Conservation (phyloP, 1,140 invertebrate species). For the Oreohelix idahoensis region DNA sequence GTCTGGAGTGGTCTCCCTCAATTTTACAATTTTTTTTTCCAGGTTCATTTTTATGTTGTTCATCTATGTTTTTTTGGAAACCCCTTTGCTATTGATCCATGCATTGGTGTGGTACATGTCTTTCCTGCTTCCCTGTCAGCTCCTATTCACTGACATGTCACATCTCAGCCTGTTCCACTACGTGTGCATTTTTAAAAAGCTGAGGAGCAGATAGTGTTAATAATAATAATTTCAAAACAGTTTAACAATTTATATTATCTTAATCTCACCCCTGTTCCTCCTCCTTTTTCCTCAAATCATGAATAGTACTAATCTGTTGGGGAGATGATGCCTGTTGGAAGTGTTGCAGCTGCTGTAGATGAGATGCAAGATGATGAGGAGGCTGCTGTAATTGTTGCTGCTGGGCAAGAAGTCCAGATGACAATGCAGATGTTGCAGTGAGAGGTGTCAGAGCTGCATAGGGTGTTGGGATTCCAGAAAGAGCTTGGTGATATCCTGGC, state of each 20-base stretch:
- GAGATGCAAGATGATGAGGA: not conserved
- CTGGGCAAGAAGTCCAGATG: not conserved
- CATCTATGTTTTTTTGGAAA: too few species aligned
- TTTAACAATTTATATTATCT: not conserved
- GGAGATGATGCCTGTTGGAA: not conserved
- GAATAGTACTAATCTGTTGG: conserved; percentile 22
- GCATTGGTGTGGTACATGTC: too few species aligned
- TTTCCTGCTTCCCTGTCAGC: too few species aligned
- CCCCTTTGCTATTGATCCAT: too few species aligned
- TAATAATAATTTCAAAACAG: too few species aligned
- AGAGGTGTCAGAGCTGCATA: conserved; percentile 34
- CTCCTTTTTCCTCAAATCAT: conserved; percentile 25
- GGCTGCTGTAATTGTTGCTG: conserved; percentile 24
- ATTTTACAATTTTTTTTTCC: too few species aligned
- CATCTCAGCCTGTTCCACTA: too few species aligned
- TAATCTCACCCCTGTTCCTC: conserved; percentile 26
- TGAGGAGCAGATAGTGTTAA: too few species aligned
- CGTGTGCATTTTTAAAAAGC: too few species aligned
- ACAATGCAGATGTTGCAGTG: conserved; percentile 36
- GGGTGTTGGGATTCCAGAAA: conserved; percentile 41
- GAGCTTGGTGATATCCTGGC: conserved; percentile 29
- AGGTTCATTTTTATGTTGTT: too few species aligned
- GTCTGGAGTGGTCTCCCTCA: too few species aligned
- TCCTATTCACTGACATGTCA: too few species aligned
- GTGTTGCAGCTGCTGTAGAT: not conserved